Evolutionary conservation across 2,888 invertebrate genomes (phyloP), one percentile per base, ranked within the genome.

Genomic region (Folsomia manolachei): DNA sequence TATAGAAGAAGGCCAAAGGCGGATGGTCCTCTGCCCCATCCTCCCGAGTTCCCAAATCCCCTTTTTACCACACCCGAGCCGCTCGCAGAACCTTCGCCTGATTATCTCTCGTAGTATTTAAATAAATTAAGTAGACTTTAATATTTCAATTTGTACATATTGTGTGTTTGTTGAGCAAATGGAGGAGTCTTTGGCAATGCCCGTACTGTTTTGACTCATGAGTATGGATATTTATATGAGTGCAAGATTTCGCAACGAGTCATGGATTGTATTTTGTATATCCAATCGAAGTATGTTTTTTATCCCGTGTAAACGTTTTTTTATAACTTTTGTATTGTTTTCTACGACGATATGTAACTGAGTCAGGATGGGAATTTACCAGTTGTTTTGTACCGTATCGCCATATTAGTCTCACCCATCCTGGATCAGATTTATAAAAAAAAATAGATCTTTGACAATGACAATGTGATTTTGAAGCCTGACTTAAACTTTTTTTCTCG

Each of bases 11-110:
- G 92, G 83, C 92, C 94, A 69, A 93, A 93, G 82, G 89, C 92
- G 68, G 89, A 92, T 77, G 95, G 95, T 56, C 95, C 95, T 63
- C 87, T 95, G 82, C 95, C 95, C 79, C 95, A 95, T 87, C 95
- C 95, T 80, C 93, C 95, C 78, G 95, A 95, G 86, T 95, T 95
- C 86, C 95, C 95, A 73, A 95, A 95, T 85, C 95, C 95, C 81
- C 87, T 95, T 83, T 95, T 95, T 86, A 90, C 92, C 78, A 91
- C 91, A 79, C 89, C 90, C 71, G 91, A 92, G 84, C 90, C 91
- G 74, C 88, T 91, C 83, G 90, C 91, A 76, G 91, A 92, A 85
- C 92, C 92, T 80, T 90, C 91, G 82, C 92, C 92, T 75, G 92
- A 92, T 85, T 92, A 92, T 87, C 88, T 85, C 77, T 83, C 83